Base-by-base conservation (phyloP, 2,113 vertebrate species). In the Craseonycteris thonglongyai region DNA sequence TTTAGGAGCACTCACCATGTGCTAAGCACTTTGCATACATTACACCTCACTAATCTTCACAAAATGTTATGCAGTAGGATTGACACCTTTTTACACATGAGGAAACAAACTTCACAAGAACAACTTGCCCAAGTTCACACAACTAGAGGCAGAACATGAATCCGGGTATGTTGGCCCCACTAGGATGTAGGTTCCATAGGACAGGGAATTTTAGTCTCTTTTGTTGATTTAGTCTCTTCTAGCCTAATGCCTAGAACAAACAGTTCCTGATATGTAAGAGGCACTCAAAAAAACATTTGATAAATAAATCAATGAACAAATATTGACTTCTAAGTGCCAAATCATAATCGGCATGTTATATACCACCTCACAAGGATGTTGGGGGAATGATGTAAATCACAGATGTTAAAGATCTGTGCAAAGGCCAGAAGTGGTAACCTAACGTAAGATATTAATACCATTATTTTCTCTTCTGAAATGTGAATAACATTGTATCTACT, bases 401-500 rank as follows among this genome's bases (percentile, higher is more conserved):
- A 90, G 83, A 61, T 28, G 42, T 42, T 16, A 59, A 85, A 47
- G 30, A 83, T 28, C 30, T 72, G 10, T 33, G 54, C 30, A 81
- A 89, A 94, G 63, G 68, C 89, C 86, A 78, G 79, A 69, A 15
- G 72, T 75, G 94, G 72, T 61, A 81, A 94, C 24, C 87, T 75
- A 84, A 75, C 54, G 68, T 42, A 93, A 80, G 54, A 63, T 42
- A 93, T 88, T 74, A 71, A 93, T 78, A 90, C 3, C 28, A 0
- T 58, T 74, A 56, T 90, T 89, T 88, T 94, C 75, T 74, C 93
- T 92, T 87, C 45, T 85, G 90, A 95, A 95, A 96, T 90, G 38
- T 92, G 88, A 92, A 81, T 75, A 85, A 95, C 89, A 86, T 90
- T 92, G 30, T 79, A 93, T 91, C 95, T 95, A 94, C 97, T 97